Percentiles rank a stretch among this genome's conserved stretches.
phyloP scores from a whole-genome alignment of 2,113 vertebrate genomes.

The Microtus ochrogaster region DNA sequence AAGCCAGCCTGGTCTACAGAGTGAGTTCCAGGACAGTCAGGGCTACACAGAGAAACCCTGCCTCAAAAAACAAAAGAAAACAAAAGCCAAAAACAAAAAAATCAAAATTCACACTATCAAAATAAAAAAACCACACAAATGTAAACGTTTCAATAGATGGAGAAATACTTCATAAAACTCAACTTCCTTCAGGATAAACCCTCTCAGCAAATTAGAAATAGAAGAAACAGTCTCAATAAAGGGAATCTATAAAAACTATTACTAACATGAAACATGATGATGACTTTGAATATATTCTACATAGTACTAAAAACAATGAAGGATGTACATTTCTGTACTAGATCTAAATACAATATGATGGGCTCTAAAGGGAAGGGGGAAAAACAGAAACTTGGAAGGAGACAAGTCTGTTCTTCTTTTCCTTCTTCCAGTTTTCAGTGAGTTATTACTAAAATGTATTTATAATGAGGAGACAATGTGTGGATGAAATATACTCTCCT shows the following conservation, averaged over 20 bases:
- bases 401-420: not conserved
- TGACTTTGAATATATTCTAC: not conserved
- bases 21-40: no score
- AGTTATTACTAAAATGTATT: not conserved
- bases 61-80: not conserved
- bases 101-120: not conserved
- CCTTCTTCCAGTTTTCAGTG: no score
- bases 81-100: not conserved
- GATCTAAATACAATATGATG: not conserved
- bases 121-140: not conserved
- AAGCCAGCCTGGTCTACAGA: not conserved
- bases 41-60: not conserved
- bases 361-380: not conserved
- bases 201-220: not conserved
- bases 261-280: not conserved
- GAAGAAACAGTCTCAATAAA: not conserved
- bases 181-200: not conserved
- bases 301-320: not conserved
- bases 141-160: not conserved
- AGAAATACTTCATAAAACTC: conserved; percentile 4
- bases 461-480: conserved; percentile 20
- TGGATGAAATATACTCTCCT: not conserved
- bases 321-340: not conserved
- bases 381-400: not conserved
- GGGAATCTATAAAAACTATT: not conserved